Evolutionary conservation across 2,113 vertebrate species (phyloP), one percentile per base, ranked within the genome.

Genomic region (Xenopus laevis): DNA sequence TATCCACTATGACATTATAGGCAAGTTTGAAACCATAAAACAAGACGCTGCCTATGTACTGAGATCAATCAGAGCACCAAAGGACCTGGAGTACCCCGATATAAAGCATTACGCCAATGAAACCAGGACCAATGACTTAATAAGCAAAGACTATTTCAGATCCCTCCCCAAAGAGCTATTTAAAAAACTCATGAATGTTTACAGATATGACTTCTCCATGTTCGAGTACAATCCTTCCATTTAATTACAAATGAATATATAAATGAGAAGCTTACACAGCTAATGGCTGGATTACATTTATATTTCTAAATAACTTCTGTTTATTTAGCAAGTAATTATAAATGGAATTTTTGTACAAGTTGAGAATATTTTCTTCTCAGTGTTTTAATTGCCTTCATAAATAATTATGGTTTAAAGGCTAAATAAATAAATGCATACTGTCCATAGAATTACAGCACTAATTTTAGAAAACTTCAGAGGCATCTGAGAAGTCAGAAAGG

Each of bases 11-110:
- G 79, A 83, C 68, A 46, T 85, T 58, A 10, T 85, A 58, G 83
- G 83, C n/a, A 84, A 83, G 62, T 85, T 82, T 23, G 85, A 88
- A 77, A 87, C 81, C 0, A 68, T 87, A 20, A 57, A n/a, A 0
- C 46, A 81, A 71, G 87, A 88, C 64, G 82, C 82, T 11, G 68
- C 75, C 15, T 82, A 79, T 10, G 81, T 84, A 68, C 74, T 87
- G 57, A 71, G 61, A 12, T 55, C 16, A 61, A 83, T 87, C 57
- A 67, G 78, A 62, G 84, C 81, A 27, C 80, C 83, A 68, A 44
- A 63, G 46, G 65, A 1, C 4, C 11, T 86, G 18, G 69, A 68
- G 0, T 87, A 80, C n/a, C 83, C 87, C 44, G 73, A 4, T 52
- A 23, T 74, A 67, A 87, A 84, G 69, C 71, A 20, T 8, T 77